phyloP scores from a whole-genome alignment of 2,113 vertebrate species.

The Microcebus tavaratra region DNA sequence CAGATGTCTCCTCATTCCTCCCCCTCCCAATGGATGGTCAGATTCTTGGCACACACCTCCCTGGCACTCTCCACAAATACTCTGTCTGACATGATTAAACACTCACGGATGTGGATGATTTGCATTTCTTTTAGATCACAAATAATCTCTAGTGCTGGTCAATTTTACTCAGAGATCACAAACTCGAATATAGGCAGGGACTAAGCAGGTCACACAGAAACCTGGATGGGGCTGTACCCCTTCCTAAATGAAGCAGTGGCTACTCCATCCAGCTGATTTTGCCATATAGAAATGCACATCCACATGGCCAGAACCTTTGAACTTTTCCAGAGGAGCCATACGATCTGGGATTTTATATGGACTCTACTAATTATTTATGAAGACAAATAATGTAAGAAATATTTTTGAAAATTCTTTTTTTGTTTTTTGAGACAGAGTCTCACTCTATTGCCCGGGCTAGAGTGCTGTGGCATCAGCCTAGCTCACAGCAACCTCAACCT shows the following conservation, averaged over 20 bases:
- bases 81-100: conserved; percentile 47
- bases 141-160: conserved; percentile 7
- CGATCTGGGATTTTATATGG: conserved; percentile 10
- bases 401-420: neutral
- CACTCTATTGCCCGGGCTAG: no score
- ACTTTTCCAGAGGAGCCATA: conserved; percentile 5
- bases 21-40: neutral
- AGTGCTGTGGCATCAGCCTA: no score
- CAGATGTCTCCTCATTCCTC: conserved; percentile 34
- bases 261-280: conserved; percentile 31
- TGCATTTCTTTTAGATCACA: conserved; percentile 59
- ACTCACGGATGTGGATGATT: conserved; percentile 30
- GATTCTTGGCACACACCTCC: conserved; percentile 33
- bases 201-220: neutral
- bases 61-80: conserved; percentile 40
- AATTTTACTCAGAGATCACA: conserved; percentile 36
- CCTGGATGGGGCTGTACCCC: neutral
- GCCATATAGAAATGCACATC: conserved; percentile 7
- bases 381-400: conserved; percentile 54
- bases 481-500: no score
- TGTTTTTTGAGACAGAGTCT: no score
- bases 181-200: conserved; percentile 1
- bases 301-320: neutral
- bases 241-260: conserved; percentile 31
- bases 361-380: conserved; percentile 35